Evolutionary conservation across 2,888 invertebrate genomes (phyloP).

Genomic region (Eristalis arbustorum): DNA sequence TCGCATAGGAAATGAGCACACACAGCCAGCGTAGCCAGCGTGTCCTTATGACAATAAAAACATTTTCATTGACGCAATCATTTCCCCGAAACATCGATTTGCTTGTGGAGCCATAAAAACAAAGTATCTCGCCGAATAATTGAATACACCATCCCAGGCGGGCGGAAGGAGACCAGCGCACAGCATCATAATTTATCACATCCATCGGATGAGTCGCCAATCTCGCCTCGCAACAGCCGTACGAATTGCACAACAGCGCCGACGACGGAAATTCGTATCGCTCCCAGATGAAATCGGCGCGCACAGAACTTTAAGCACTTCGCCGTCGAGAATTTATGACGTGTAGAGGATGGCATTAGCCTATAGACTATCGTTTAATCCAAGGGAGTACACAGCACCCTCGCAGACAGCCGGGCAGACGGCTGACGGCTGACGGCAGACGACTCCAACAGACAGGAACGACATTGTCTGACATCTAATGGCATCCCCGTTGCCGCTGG

Average conservation of each 20-base stretch:
- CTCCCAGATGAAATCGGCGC: slow-evolving; percentile 39
- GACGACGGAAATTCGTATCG: slow-evolving; percentile 25
- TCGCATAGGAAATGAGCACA: background rate
- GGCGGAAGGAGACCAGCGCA: background rate
- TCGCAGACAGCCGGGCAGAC: slow-evolving; percentile 58
- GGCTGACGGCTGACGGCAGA: slow-evolving; percentile 22
- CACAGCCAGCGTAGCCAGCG: slow-evolving; percentile 8
- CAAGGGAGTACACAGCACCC: slow-evolving; percentile 8
- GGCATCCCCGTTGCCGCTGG: background rate
- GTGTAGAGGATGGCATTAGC: slow-evolving; percentile 61
- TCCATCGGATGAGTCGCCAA: slow-evolving; percentile 42
- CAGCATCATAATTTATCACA: slow-evolving; percentile 35
- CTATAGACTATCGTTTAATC: slow-evolving; percentile 63
- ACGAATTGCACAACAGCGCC: slow-evolving; percentile 43
- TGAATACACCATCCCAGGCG: slow-evolving; percentile 6
- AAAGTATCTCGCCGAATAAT: slow-evolving; percentile 24
- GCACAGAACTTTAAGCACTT: slow-evolving; percentile 36
- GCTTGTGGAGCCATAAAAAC: slow-evolving; percentile 21
- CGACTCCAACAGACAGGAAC: slow-evolving; percentile 56
- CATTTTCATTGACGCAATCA: slow-evolving; percentile 41
- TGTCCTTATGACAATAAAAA: slow-evolving; percentile 13
- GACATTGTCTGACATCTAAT: slow-evolving; percentile 43
- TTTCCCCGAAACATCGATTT: slow-evolving; percentile 37
- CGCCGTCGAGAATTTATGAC: slow-evolving; percentile 60
- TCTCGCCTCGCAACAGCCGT: slow-evolving; percentile 24